Evolutionary conservation across 1,140 invertebrate species (phyloP), one percentile per base, ranked within the genome.

Genomic region (Thereuonema tuberculata): DNA sequence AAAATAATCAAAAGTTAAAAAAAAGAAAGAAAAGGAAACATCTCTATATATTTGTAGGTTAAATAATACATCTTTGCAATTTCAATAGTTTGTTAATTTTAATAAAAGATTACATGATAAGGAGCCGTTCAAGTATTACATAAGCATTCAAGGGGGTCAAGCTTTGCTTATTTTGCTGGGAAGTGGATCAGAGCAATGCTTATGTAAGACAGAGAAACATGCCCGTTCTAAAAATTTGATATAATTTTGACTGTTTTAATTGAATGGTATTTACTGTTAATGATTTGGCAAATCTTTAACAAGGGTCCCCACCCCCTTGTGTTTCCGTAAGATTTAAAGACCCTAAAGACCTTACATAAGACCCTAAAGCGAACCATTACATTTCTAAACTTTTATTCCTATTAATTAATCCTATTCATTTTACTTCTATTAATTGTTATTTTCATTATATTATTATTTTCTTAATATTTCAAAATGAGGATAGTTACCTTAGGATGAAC

Each of bases 401-500:
- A 17, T 37, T 17, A 37, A 9, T 9, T 9, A 9, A 37, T 9
- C 17, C 5, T 37, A 17, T 17, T 37, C 31, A 37, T 17, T 37
- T 17, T 9, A 17, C 17, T 5, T 37, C 5, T 9, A 37, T 37
- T 17, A 9, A 17, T 17, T 17, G 31, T 37, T 37, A 37, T 37
- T 5, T 37, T 9, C 31, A 37, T 17, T 37, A 37, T 37, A 37
- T 17, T 17, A 9, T 37, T 9, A 37, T 9, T 37, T 9, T 9
- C 31, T 17, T 37, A 37, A 37, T 9, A 37, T 9, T 37, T 17
- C 17, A 9, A 17, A 37, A 9, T 37, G 5, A 37, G 17, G 17
- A 37, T 37, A 37, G 17, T 59, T 71, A 89, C 87, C 76, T 95
- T 96, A 20, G 89, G 81, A 76, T 97, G 90, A 17, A 95, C 87